Evolutionary conservation across 64 coral and sea anemone genomes (phyloP).

Genomic region (Stichodactyla mertensii): DNA sequence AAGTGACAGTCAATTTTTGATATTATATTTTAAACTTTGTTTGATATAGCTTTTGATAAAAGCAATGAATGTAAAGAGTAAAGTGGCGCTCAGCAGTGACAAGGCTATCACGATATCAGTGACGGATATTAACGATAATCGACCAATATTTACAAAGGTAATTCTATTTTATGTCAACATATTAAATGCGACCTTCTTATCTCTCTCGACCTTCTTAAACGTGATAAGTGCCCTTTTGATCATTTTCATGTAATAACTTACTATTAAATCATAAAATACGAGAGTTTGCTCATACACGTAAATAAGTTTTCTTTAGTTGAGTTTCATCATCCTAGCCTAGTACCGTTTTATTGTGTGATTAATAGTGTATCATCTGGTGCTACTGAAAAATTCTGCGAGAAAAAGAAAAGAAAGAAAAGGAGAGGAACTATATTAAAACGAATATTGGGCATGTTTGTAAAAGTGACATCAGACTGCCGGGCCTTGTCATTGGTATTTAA

Average conservation of each 20-base stretch:
- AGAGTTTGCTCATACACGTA: too few relatives aligned
- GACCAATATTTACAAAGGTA: neutral
- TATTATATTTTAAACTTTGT: neutral
- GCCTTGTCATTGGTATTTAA: neutral
- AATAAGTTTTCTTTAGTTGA: too few relatives aligned
- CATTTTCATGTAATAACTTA: too few relatives aligned
- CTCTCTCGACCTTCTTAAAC: too few relatives aligned
- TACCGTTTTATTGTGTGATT: slow-evolving; percentile 22
- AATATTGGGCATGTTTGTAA: too few relatives aligned
- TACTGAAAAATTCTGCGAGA: neutral
- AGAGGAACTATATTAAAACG: too few relatives aligned
- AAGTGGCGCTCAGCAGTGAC: neutral
- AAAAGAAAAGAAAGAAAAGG: too few relatives aligned
- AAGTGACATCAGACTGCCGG: too few relatives aligned
- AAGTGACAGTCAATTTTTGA: neutral
- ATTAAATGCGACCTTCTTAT: too few relatives aligned
- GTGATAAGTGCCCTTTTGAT: too few relatives aligned
- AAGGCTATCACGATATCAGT: neutral
- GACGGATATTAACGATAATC: neutral
- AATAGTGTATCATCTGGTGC: slow-evolving; percentile 55
- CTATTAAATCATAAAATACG: too few relatives aligned
- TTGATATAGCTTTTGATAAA: neutral
- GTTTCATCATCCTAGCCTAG: neutral
- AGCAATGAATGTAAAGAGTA: neutral
- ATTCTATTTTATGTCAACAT: neutral